Base-by-base conservation (phyloP, 2,888 invertebrate genomes). In the Sphaerophoria rueppellii region DNA sequence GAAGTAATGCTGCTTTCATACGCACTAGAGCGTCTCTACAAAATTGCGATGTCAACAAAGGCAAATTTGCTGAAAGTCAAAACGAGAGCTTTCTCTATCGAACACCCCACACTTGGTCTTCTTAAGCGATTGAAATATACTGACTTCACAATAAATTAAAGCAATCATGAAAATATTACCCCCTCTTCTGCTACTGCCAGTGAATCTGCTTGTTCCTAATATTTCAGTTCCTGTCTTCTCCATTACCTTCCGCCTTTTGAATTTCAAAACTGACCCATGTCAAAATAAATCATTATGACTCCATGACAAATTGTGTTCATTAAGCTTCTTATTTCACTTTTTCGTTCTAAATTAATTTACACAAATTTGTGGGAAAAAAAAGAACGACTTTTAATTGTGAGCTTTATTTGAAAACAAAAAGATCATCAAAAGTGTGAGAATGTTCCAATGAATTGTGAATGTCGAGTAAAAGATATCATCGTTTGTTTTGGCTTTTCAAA, bases 281-380 rank as follows among this genome's bases (percentile, higher is more conserved):
- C 32, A 52, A 52, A 24, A 54, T 54, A 67, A 67, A 67, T 67
- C 67, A 43, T 67, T 37, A 52, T 48, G 46, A 65, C 40, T 54
- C 40, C 12, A 37, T 67, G 52, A 67, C 67, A 67, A 67, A 67
- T 54, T 63, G 14, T 48, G 54, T 67, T 73, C 72, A 77, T 61
- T 67, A 61, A 77, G 72, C 71, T 67, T 54, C 72, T 77, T 72
- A 60, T 54, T 54, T 52, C 65, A 4, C 34, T 37, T 16, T 14
- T 4, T 37, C 37, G 43, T 76, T 61, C 50, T 67, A 50, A 71
- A 72, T 69, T 69, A 82, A 60, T 77, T 57, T 61, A 69, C 61
- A 34, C 24, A 11, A 72, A 63, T 69, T 82, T 73, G 72, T 82
- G 82, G 50, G 69, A 72, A 77, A 67, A 43, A 48, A 50, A 40